These are phyloP conservation scores for Zhuqinia jingwanae DNA, from an alignment of 2,888 invertebrate genomes.

Conservation along the genomic window DNA sequence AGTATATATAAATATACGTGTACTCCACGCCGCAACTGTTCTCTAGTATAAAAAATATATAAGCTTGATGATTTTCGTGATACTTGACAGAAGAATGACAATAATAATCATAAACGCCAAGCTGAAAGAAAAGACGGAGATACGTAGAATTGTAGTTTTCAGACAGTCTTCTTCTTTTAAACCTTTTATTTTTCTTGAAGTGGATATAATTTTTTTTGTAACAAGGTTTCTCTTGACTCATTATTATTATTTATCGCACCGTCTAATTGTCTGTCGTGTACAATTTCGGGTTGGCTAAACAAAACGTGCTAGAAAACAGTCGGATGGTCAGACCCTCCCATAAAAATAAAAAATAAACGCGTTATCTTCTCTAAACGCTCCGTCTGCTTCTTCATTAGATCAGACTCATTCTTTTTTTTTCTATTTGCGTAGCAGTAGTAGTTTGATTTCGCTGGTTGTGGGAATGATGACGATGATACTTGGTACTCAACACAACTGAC, in stretches of 20 bases:
- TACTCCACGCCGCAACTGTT: not conserved
- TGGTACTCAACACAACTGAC: too few relatives aligned
- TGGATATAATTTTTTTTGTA: constrained; percentile 5
- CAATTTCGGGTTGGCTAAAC: constrained; percentile 20
- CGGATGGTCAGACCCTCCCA: constrained; percentile 33
- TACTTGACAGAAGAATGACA: not conserved
- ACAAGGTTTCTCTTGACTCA: constrained; percentile 23
- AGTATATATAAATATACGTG: too few relatives aligned
- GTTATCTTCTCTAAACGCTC: not conserved
- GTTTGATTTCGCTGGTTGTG: not conserved
- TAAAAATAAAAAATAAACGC: not conserved
- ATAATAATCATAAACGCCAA: not conserved
- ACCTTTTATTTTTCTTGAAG: too few relatives aligned
- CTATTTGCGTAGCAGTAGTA: not conserved
- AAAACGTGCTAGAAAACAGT: constrained; percentile 12
- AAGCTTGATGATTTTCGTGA: not conserved
- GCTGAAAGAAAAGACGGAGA: not conserved
- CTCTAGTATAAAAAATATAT: constrained; percentile 4
- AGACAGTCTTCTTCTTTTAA: not conserved
- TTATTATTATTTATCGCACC: not conserved
- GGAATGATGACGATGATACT: constrained; percentile 8
- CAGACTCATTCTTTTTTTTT: not conserved
- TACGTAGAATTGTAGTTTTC: not conserved
- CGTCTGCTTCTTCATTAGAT: not conserved
- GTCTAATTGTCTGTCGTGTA: constrained; percentile 24